Percentiles rank a stretch among this genome's conserved stretches.
Evolutionary conservation across 2,113 vertebrate genomes (phyloP).

Genomic region (Monopterus albus): DNA sequence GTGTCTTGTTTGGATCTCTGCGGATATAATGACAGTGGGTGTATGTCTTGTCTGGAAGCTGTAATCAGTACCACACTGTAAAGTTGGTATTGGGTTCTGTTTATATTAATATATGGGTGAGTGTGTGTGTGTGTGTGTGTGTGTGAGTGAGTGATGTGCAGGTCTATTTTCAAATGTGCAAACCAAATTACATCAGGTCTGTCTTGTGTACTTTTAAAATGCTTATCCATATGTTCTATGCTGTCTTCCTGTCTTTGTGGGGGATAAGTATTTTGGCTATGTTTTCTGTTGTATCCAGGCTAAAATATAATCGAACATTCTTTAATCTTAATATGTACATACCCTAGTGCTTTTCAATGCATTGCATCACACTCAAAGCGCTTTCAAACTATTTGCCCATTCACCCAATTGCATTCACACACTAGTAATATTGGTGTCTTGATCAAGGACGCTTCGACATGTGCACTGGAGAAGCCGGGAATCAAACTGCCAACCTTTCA

Average conservation of each 20-base stretch:
- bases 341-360: too few relatives aligned
- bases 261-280: not conserved
- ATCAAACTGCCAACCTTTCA: too few relatives aligned
- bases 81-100: slow-evolving; percentile 22
- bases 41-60: slow-evolving; percentile 44
- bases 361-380: too few relatives aligned
- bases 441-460: too few relatives aligned
- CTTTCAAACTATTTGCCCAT: too few relatives aligned
- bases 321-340: too few relatives aligned
- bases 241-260: slow-evolving; percentile 14
- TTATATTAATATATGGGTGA: not conserved
- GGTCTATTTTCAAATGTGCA: slow-evolving; percentile 11
- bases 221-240: slow-evolving; percentile 4
- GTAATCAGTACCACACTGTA: slow-evolving; percentile 25
- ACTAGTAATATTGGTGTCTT: too few relatives aligned
- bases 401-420: too few relatives aligned
- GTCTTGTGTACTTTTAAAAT: not conserved
- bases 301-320: not conserved
- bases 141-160: not conserved
- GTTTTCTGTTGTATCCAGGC: not conserved
- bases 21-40: slow-evolving; percentile 42
- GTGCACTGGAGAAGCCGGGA: too few relatives aligned
- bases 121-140: not conserved
- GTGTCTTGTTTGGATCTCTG: slow-evolving; percentile 27
- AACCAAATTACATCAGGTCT: slow-evolving; percentile 49